These are phyloP conservation scores for Elephantulus edwardii DNA, from an alignment of 2,113 vertebrate genomes.

Conservation along the genomic window DNA sequence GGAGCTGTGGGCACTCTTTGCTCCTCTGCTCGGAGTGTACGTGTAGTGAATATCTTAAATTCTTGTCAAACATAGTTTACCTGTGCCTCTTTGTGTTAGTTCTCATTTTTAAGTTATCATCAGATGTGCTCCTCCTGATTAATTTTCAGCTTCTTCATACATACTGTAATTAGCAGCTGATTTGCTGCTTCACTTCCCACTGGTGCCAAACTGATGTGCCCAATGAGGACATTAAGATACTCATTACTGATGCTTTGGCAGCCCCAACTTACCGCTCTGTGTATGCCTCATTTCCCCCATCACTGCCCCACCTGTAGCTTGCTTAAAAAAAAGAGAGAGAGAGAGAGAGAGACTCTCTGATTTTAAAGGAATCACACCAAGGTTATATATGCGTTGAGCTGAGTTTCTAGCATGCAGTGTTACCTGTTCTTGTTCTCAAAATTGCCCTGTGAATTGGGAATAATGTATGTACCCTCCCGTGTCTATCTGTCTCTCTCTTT, in stretches of 20 bases:
- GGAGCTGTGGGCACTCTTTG: background rate
- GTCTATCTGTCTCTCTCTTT: no score
- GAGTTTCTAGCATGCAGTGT: background rate
- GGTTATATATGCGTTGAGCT: background rate
- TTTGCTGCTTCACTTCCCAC: slow-evolving; percentile 23
- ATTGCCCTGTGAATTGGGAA: background rate
- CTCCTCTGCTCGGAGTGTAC: background rate
- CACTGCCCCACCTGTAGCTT: background rate
- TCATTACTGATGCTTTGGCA: background rate
- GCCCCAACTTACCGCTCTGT: background rate
- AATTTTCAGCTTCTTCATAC: slow-evolving; percentile 10
- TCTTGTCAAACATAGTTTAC: background rate
- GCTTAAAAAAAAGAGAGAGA: slow-evolving; percentile 26
- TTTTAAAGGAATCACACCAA: background rate
- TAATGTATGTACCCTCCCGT: background rate
- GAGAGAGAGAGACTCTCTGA: background rate
- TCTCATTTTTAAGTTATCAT: background rate
- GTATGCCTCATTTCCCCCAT: background rate
- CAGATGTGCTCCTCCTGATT: background rate
- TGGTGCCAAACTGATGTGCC: background rate
- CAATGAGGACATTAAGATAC: background rate
- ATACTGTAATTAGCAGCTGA: background rate
- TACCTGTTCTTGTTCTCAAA: background rate
- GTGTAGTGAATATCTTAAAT: background rate
- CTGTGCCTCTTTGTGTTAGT: slow-evolving; percentile 34